These are phyloP conservation scores for Montipora cactus DNA, from an alignment of 64 coral and sea anemone genomes.

Conservation along the genomic window DNA sequence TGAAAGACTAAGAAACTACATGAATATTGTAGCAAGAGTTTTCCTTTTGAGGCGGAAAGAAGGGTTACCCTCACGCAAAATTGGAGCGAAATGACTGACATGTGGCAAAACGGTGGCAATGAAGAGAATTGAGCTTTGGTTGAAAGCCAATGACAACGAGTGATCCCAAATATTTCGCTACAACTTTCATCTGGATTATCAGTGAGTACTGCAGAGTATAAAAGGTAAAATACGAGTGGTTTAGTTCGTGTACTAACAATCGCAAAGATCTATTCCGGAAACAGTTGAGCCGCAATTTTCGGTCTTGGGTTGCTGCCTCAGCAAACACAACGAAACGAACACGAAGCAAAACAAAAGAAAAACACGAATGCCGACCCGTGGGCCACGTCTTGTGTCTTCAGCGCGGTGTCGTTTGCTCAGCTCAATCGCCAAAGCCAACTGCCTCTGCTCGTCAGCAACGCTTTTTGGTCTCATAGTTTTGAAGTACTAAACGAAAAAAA, in stretches of 20 bases:
- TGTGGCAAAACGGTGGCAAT: too few relatives aligned
- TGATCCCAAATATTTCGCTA: too few relatives aligned
- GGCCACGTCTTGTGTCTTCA: neutral
- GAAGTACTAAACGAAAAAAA: constrained; percentile 49
- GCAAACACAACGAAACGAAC: neutral
- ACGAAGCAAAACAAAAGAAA: neutral
- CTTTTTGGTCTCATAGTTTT: constrained; percentile 63
- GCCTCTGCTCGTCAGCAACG: constrained; percentile 59
- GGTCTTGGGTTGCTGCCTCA: constrained; percentile 27
- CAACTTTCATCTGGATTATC: too few relatives aligned
- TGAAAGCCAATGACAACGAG: too few relatives aligned
- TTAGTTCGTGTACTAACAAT: neutral
- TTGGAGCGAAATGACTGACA: too few relatives aligned
- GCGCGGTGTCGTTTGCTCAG: constrained; percentile 69
- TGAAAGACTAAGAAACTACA: neutral
- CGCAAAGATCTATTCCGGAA: too few relatives aligned
- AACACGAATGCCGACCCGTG: constrained; percentile 63
- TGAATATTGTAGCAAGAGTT: neutral
- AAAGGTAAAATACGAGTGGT: neutral
- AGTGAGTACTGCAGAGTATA: neutral
- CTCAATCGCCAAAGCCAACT: constrained; percentile 55
- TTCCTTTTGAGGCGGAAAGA: neutral
- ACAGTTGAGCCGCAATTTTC: neutral
- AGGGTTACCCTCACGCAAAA: too few relatives aligned
- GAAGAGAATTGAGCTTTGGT: too few relatives aligned